Conservation (phyloP, 2,113 vertebrate species). For the Ranitomeya variabilis region DNA sequence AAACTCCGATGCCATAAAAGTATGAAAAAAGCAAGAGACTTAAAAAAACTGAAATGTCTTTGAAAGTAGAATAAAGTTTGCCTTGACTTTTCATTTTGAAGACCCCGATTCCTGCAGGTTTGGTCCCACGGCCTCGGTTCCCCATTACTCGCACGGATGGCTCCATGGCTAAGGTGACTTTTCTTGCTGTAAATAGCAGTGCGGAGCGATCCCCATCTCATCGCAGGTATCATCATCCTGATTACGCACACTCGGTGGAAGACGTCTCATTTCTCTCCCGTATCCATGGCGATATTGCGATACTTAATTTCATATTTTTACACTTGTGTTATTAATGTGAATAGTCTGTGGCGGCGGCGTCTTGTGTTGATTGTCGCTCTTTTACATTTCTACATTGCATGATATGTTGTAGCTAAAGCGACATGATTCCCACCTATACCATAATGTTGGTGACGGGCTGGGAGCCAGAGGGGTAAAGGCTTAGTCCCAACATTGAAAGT, state of each 20-base stretch:
- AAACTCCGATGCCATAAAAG: neutral
- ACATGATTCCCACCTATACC: neutral
- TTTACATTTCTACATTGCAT: neutral
- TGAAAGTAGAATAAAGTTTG: neutral
- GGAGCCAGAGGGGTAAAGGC: neutral
- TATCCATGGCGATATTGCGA: slow-evolving; percentile 24
- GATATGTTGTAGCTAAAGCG: neutral
- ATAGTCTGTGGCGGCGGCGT: neutral
- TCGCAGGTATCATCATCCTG: slow-evolving; percentile 28
- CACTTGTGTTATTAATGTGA: neutral
- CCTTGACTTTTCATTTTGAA: neutral
- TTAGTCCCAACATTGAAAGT: too few species aligned
- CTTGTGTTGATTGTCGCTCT: neutral
- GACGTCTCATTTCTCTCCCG: neutral
- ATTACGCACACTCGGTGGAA: neutral
- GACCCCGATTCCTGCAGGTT: slow-evolving; percentile 3
- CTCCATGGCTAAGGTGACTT: slow-evolving; percentile 45
- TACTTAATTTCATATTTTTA: neutral
- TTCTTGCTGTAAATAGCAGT: slow-evolving; percentile 19
- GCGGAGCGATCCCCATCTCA: slow-evolving; percentile 28
- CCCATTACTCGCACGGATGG: slow-evolving; percentile 34
- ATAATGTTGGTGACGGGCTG: neutral
- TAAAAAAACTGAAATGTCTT: neutral
- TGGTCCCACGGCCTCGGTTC: neutral
- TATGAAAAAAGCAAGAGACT: neutral